A percentile compares a stretch with the other conserved stretches of the same genome.
phyloP scores from a whole-genome alignment of 2,888 invertebrate species.

The Nomada ferruginata region DNA sequence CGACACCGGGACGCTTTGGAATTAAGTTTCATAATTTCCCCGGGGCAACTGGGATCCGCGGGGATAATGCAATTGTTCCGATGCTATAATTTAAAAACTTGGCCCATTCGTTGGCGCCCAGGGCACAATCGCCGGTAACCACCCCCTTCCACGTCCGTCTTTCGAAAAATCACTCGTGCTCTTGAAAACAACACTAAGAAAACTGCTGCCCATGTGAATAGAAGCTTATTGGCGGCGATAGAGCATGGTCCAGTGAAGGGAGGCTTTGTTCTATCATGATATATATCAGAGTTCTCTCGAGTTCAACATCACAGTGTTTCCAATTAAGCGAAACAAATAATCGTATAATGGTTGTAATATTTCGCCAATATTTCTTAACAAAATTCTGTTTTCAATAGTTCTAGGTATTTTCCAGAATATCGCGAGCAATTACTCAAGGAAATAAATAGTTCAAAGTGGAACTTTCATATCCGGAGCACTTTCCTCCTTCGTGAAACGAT shows the following conservation, averaged over 20 bases:
- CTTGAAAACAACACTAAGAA: constrained; percentile 29
- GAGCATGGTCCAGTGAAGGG: not conserved
- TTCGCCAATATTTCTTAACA: too few relatives aligned
- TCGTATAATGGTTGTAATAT: too few relatives aligned
- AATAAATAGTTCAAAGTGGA: too few relatives aligned
- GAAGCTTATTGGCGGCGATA: not conserved
- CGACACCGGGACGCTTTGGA: constrained; percentile 67
- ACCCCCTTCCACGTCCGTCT: constrained; percentile 38
- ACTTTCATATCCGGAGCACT: too few relatives aligned
- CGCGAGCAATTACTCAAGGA: too few relatives aligned
- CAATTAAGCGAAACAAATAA: too few relatives aligned
- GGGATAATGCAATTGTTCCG: constrained; percentile 75
- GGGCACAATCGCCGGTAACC: constrained; percentile 74
- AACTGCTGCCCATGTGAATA: not conserved
- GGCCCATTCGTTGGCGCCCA: constrained; percentile 75
- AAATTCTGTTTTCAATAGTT: too few relatives aligned
- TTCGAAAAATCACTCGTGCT: constrained; percentile 3
- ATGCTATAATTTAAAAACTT: constrained; percentile 80
- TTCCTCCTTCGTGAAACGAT: too few relatives aligned
- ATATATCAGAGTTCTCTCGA: not conserved
- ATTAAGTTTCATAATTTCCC: constrained; percentile 77
- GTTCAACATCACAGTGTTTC: too few relatives aligned
- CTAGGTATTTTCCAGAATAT: too few relatives aligned
- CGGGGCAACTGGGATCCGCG: constrained; percentile 70
- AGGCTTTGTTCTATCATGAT: not conserved